phyloP scores from a whole-genome alignment of 2,888 invertebrate species.

The Leucania comma region DNA sequence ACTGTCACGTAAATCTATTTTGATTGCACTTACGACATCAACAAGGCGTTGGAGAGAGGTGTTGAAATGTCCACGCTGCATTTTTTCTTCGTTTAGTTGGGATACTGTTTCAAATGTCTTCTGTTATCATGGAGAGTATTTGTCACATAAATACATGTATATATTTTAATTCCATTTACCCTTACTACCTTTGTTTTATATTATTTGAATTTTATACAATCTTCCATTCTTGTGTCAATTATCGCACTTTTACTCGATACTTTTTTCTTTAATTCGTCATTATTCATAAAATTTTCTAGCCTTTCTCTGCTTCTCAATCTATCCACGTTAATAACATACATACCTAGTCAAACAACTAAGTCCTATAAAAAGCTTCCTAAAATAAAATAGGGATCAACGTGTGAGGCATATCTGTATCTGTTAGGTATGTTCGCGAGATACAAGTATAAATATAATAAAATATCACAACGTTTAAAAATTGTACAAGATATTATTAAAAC shows the following conservation, averaged over 20 bases:
- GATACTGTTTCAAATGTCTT: background rate
- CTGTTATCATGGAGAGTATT: too few relatives aligned
- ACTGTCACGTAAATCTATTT: constrained; percentile 48
- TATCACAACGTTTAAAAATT: too few relatives aligned
- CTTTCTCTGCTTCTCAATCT: background rate
- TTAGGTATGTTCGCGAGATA: too few relatives aligned
- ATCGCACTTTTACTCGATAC: background rate
- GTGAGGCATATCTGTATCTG: background rate
- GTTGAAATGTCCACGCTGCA: constrained; percentile 1
- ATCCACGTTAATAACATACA: background rate
- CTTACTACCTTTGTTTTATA: too few relatives aligned
- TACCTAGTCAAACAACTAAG: background rate
- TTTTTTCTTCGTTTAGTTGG: constrained; percentile 6
- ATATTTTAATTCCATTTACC: too few relatives aligned
- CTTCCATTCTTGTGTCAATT: background rate
- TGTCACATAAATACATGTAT: too few relatives aligned
- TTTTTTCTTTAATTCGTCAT: background rate
- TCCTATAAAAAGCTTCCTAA: background rate
- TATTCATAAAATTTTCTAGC: background rate
- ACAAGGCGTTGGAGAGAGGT: constrained; percentile 10
- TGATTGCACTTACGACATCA: constrained; percentile 23
- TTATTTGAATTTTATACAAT: background rate
- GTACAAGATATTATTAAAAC: too few relatives aligned
- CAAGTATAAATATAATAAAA: too few relatives aligned
- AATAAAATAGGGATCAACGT: background rate